These are phyloP conservation scores for Microcaecilia unicolor DNA, from an alignment of 2,797 vertebrate genomes.

Conservation along the genomic window DNA sequence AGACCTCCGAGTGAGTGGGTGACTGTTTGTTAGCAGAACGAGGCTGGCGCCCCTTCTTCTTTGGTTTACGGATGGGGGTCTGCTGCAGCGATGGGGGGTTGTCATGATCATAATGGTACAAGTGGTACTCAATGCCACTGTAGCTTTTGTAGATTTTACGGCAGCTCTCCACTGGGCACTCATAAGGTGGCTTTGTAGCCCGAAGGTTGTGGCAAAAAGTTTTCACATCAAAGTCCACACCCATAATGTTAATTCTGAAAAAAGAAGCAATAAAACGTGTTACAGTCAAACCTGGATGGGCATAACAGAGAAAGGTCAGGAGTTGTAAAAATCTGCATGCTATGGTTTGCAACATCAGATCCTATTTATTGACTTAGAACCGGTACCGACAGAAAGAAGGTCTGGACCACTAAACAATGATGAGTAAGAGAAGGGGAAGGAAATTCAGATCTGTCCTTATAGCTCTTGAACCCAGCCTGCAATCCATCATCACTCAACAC, in stretches of 20 bases:
- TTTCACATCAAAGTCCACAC: slow-evolving; percentile 96
- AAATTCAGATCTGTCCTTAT: too few relatives aligned
- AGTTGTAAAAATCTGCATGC: too few relatives aligned
- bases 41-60: slow-evolving; percentile 83
- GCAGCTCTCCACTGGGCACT: slow-evolving; percentile 92
- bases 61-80: slow-evolving; percentile 84
- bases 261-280: background rate
- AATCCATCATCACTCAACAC: too few relatives aligned
- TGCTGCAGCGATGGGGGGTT: slow-evolving; percentile 81
- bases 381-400: too few relatives aligned
- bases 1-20: slow-evolving; percentile 80
- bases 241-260: slow-evolving; percentile 84
- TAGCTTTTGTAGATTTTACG: slow-evolving; percentile 98
- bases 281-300: too few relatives aligned
- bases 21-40: slow-evolving; percentile 75
- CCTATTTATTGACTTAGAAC: too few relatives aligned
- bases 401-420: too few relatives aligned
- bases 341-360: too few relatives aligned
- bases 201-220: slow-evolving; percentile 95
- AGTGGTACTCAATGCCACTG: slow-evolving; percentile 96
- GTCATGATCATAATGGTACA: slow-evolving; percentile 96
- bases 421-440: too few relatives aligned
- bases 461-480: too few relatives aligned
- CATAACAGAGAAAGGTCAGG: too few relatives aligned
- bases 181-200: slow-evolving; percentile 93